Evolutionary conservation across 1,140 invertebrate species (phyloP).

Genomic region (Argopecten irradians): DNA sequence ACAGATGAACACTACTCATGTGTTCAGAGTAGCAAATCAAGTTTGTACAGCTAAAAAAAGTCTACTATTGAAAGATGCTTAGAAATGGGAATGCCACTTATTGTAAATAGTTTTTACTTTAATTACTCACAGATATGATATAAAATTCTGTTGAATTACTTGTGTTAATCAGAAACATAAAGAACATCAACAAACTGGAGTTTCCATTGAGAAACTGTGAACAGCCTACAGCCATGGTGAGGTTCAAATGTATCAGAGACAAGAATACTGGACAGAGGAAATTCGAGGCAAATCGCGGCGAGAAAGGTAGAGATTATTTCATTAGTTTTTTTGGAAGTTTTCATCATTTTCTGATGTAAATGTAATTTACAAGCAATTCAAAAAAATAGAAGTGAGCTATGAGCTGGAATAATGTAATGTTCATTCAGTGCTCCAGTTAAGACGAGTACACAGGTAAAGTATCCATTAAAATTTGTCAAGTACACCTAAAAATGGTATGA

Average conservation of each 20-base stretch:
- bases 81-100: neutral
- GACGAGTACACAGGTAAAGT: too few relatives aligned
- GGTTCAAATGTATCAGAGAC: constrained; percentile 54
- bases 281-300: constrained; percentile 41
- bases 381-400: too few relatives aligned
- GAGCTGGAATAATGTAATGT: too few relatives aligned
- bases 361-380: too few relatives aligned
- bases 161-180: constrained; percentile 45
- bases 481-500: too few relatives aligned
- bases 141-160: too few relatives aligned
- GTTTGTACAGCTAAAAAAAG: neutral
- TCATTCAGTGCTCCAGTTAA: too few relatives aligned
- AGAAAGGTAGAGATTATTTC: constrained; percentile 18
- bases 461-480: too few relatives aligned
- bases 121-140: too few relatives aligned
- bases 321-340: neutral
- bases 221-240: constrained; percentile 34
- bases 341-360: neutral
- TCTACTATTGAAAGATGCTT: neutral
- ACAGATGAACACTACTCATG: too few relatives aligned
- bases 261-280: constrained; percentile 51
- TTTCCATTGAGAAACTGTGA: constrained; percentile 43
- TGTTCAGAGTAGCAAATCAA: too few relatives aligned
- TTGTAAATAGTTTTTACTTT: neutral
- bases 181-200: constrained; percentile 46